Conservation (phyloP, 2,113 vertebrate species). For the Asarcornis scutulata region DNA sequence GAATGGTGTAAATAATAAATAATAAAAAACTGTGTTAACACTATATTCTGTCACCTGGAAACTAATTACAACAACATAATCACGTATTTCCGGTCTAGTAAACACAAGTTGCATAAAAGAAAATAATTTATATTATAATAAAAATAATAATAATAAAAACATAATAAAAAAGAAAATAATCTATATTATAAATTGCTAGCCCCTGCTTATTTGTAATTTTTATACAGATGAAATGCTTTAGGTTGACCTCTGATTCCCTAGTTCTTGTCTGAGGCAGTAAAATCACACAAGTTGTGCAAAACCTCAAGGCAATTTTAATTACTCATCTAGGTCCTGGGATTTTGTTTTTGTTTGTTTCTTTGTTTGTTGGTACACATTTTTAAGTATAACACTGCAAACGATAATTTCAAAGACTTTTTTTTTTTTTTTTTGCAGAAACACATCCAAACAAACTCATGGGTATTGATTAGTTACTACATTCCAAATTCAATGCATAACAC, state of each 20-base stretch:
- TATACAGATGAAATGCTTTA: slow-evolving; percentile 74
- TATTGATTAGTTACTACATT: not conserved
- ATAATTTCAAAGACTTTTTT: not conserved
- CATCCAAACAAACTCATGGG: not conserved
- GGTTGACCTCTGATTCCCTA: slow-evolving; percentile 56
- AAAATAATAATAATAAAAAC: too few species aligned
- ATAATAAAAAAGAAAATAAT: too few species aligned
- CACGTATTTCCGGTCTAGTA: slow-evolving; percentile 68
- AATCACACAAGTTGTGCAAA: slow-evolving; percentile 57
- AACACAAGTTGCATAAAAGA: slow-evolving; percentile 69
- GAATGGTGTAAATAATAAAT: not conserved
- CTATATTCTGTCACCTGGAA: slow-evolving; percentile 70
- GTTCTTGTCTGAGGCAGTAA: slow-evolving; percentile 50
- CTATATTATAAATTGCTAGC: slow-evolving; percentile 63
- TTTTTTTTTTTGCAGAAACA: not conserved
- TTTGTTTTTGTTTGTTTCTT: not conserved
- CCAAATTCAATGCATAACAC: not conserved
- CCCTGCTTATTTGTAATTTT: slow-evolving; percentile 76
- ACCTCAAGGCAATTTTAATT: slow-evolving; percentile 65
- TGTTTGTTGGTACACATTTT: not conserved
- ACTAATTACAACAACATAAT: slow-evolving; percentile 75
- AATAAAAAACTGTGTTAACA: not conserved
- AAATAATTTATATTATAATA: slow-evolving; percentile 61
- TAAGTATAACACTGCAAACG: not conserved
- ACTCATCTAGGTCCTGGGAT: not conserved